A percentile compares a stretch with the other conserved stretches of the same genome.
Conservation (phyloP, 2,113 vertebrate genomes). For the Lucifuga dentata region DNA sequence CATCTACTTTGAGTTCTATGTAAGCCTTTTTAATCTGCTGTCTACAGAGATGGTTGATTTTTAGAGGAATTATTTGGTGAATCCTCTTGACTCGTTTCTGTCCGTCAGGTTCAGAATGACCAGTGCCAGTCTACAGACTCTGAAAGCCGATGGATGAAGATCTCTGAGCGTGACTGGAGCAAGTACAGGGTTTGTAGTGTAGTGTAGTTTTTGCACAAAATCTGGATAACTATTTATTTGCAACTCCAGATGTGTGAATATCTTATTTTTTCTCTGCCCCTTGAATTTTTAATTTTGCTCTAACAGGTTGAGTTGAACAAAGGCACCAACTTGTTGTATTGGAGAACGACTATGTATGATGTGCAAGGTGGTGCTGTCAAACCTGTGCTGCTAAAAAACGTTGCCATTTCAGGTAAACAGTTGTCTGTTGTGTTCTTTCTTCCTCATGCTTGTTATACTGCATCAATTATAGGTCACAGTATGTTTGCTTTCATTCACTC, state of each 20-base stretch:
- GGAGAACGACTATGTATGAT: constrained; percentile 89
- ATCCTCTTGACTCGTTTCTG: background rate
- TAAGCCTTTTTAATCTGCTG: constrained; percentile 74
- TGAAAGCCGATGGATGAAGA: constrained; percentile 89
- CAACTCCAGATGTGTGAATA: background rate
- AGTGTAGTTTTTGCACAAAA: background rate
- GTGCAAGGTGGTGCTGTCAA: constrained; percentile 83
- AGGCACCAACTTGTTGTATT: constrained; percentile 94
- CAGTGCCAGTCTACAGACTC: constrained; percentile 92
- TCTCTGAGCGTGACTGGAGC: constrained; percentile 88
- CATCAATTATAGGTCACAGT: background rate
- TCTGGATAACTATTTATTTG: background rate
- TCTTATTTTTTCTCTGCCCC: background rate
- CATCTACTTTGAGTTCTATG: constrained; percentile 96
- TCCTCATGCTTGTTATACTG: too few relatives aligned
- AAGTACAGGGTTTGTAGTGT: constrained; percentile 83
- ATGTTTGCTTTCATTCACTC: background rate
- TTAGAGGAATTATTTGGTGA: background rate
- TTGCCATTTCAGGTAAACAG: constrained; percentile 89
- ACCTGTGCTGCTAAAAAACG: constrained; percentile 90
- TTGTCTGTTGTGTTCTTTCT: background rate
- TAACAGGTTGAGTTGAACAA: constrained; percentile 86
- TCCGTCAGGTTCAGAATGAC: constrained; percentile 92
- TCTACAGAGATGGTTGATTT: background rate
- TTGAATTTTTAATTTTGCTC: background rate